Evolutionary conservation across 2,888 invertebrate genomes (phyloP), one percentile per base, ranked within the genome.

Genomic region (Allolobophora icterica): DNA sequence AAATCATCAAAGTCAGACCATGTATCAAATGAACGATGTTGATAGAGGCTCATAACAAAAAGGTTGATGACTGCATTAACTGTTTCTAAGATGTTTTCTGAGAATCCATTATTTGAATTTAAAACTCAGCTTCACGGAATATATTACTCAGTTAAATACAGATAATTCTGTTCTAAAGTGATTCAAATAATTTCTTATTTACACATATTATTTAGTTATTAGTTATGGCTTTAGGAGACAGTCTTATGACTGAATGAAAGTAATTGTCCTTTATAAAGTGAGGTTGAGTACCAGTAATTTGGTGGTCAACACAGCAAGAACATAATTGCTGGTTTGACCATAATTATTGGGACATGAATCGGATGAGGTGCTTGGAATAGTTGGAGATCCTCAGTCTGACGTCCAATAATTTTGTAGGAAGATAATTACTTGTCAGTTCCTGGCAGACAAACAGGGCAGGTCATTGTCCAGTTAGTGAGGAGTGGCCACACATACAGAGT

Each of bases 391-490:
- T 71, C n/a, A n/a, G n/a, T n/a, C 71, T 71, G n/a, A 52, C n/a
- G 17, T 71, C 11, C 30, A 71, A 71, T n/a, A 30, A 71, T 71
- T 30, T n/a, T 52, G 6, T 71, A 71, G 30, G 71, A 71, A n/a
- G 71, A n/a, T 71, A n/a, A 71, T 71, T 71, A n/a, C n/a, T 71
- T 71, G n/a, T n/a, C 71, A 71, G 71, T 71, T 71, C 71, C 71
- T 11, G n/a, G 71, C 0, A 71, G 71, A 71, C n/a, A 71, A 71
- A 30, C n/a, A 71, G 71, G n/a, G n/a, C 30, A 71, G 71, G n/a
- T 17, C 71, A 71, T 52, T 52, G 52, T 52, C 52, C 52, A 71
- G 71, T n/a, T 71, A 71, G 8, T n/a, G n/a, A 52, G 52, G 52
- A 52, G 52, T 24, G 52, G 52, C 52, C 52, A 24, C 21, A 52